Base-by-base conservation (phyloP, 2,113 vertebrate species). In the Riparia riparia region DNA sequence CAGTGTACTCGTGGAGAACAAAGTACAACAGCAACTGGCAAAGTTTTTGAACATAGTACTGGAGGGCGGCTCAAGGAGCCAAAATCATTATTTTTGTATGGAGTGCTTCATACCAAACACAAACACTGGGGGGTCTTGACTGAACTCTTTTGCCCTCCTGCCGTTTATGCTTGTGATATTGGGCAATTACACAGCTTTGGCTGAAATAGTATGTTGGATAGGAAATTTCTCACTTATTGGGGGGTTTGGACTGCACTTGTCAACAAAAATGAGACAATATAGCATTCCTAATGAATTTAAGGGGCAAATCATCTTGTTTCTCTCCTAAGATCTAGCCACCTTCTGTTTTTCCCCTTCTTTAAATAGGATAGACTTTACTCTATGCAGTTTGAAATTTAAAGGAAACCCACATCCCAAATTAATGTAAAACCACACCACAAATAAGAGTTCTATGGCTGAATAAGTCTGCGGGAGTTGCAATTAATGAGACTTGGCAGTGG, bases 21-120 rank as follows among this genome's bases (percentile, higher is more conserved):
- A 97, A 96, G 90, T 91, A 97, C 76, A 95, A 80, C 66, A 94
- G 84, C 93, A 96, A 96, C 89, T 90, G 82, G 92, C 68, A 91
- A 95, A 92, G 81, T 91, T 94, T 96, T 93, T 97, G 92, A 95
- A 94, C 93, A 94, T 69, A 94, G 68, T 87, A 86, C 92, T 82
- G 58, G 72, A 72, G 79, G 32, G 88, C 90, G 65, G 82, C 95
- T 93, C 84, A 95, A 96, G 90, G 69, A 97, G 90, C 93, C 93
- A 94, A 95, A 97, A 96, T 96, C 96, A 97, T 97, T 97, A 97
- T 97, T 97, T 97, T 96, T 95, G 88, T 95, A 95, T 96, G 95
- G 96, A 95, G 89, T 93, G 87, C 90, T 97, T 97, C 95, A 90
- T 95, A 96, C 94, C 96, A 97, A 95, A 97, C 96, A 95, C 77